These are phyloP conservation scores for Urocitellus parryii DNA, from an alignment of 2,113 vertebrate species.

Conservation along the genomic window DNA sequence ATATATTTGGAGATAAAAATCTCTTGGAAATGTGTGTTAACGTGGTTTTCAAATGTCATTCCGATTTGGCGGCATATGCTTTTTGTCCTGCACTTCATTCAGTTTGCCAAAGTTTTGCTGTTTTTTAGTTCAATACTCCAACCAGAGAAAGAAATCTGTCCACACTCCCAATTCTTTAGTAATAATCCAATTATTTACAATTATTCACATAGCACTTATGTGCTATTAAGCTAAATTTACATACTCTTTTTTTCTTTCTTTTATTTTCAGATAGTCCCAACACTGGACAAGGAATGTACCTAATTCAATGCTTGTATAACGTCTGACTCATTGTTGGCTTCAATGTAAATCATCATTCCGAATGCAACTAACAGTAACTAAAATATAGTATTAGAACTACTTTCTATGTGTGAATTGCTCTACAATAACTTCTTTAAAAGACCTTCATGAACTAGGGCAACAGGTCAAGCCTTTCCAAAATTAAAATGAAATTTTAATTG, in stretches of 20 bases:
- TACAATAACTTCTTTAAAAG: conserved; percentile 58
- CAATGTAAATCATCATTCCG: conserved; percentile 54
- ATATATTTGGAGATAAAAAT: conserved; percentile 60
- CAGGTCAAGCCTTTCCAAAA: conserved; percentile 51
- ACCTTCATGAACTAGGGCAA: conserved; percentile 44
- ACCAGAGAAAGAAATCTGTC: conserved; percentile 55
- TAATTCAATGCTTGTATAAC: conserved; percentile 53
- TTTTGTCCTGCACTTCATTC: conserved; percentile 56
- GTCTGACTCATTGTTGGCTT: conserved; percentile 45
- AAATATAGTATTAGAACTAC: conserved; percentile 67
- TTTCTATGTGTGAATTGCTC: conserved; percentile 62
- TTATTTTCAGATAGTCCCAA: conserved; percentile 18
- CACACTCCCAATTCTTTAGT: conserved; percentile 59
- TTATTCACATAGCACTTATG: conserved; percentile 69
- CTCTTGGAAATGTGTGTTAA: conserved; percentile 49
- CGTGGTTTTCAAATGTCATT: conserved; percentile 69
- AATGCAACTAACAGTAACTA: conserved; percentile 65
- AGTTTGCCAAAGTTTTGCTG: conserved; percentile 52
- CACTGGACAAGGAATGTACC: conserved; percentile 42
- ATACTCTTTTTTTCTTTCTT: neutral
- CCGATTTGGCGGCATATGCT: conserved; percentile 33
- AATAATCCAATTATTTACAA: conserved; percentile 75
- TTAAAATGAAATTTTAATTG: conserved; percentile 67
- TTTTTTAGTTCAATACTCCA: conserved; percentile 60
- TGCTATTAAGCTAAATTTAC: conserved; percentile 63